phyloP scores from a whole-genome alignment of 2,797 vertebrate species.

The Ptychadena robeensis region DNA sequence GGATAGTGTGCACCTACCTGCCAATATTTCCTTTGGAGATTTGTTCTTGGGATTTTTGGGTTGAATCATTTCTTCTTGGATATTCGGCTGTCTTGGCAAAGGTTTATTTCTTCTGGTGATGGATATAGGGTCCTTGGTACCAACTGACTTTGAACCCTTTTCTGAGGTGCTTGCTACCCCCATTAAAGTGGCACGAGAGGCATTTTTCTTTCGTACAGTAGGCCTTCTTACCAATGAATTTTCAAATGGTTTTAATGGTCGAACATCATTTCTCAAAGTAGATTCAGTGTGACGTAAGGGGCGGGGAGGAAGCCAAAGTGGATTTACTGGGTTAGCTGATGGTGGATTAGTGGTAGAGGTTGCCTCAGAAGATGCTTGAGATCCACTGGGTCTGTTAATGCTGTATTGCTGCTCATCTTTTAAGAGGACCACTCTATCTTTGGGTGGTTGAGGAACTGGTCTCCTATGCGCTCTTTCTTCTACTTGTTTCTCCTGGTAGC shows the following conservation, averaged over 20 bases:
- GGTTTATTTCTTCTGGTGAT: constrained; percentile 53
- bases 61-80: not conserved
- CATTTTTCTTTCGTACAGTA: constrained; percentile 56
- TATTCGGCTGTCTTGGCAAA: constrained; percentile 22
- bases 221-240: constrained; percentile 24
- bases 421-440: not conserved
- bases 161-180: constrained; percentile 64
- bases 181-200: too few relatives aligned
- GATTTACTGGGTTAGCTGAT: not conserved
- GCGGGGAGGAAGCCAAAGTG: constrained; percentile 43
- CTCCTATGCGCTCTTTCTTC: not conserved
- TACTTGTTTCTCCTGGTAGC: not conserved
- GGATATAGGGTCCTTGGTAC: constrained; percentile 63
- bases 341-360: not conserved
- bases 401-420: not conserved
- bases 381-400: not conserved
- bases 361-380: not conserved
- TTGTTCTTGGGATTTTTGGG: not conserved
- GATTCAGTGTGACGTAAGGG: constrained; percentile 2
- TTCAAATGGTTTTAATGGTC: not conserved
- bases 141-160: constrained; percentile 65
- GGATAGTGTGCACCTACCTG: constrained; percentile 24
- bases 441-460: not conserved
- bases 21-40: not conserved
- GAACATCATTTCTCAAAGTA: too few relatives aligned